These are phyloP conservation scores for Acanthosepion esculentum DNA, from an alignment of 2,888 invertebrate genomes.

Conservation along the genomic window DNA sequence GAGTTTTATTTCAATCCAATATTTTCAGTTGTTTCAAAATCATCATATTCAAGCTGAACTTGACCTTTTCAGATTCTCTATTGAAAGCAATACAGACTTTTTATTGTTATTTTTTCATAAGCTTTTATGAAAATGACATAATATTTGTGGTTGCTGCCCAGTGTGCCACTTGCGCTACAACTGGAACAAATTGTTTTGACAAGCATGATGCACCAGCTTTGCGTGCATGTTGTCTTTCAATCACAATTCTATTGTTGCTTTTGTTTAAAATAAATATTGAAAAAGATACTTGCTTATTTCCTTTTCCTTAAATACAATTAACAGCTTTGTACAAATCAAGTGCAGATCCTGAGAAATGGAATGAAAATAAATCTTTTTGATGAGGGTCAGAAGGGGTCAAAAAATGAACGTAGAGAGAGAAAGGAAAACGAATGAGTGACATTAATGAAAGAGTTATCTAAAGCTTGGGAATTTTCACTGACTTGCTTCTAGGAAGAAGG, in stretches of 20 bases:
- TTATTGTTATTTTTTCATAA: background rate
- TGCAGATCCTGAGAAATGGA: background rate
- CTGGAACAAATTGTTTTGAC: background rate
- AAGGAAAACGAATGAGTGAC: background rate
- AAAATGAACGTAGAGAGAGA: background rate
- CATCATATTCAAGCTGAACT: background rate
- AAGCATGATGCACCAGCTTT: background rate
- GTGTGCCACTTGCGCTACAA: background rate
- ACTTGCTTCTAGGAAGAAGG: background rate
- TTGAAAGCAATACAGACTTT: background rate
- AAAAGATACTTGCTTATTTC: background rate
- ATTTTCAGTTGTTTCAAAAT: background rate
- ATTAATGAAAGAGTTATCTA: background rate
- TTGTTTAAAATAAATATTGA: constrained; percentile 33
- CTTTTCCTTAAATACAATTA: constrained; percentile 33
- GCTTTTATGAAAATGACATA: background rate
- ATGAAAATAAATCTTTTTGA: constrained; percentile 11
- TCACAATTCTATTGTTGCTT: background rate
- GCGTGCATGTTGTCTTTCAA: background rate
- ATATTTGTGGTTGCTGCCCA: background rate
- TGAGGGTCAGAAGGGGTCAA: background rate
- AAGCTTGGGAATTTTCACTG: background rate
- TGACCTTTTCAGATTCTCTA: background rate
- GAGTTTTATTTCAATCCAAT: background rate
- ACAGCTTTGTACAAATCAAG: constrained; percentile 33